Evolutionary conservation across 2,113 vertebrate species (phyloP).

Genomic region (Limnothrissa miodon): DNA sequence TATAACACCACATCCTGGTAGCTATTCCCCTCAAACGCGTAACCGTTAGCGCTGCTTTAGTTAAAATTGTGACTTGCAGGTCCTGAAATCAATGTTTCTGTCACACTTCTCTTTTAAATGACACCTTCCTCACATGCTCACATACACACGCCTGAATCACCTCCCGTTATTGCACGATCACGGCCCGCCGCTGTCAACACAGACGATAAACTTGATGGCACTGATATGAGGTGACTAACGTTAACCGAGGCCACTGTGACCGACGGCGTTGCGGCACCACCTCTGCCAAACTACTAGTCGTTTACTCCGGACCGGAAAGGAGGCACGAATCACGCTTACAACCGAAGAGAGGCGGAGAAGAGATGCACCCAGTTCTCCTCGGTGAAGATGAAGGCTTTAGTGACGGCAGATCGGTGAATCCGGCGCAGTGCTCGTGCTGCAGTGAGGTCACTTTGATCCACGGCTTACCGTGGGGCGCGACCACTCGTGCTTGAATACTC

Average conservation of each 20-base stretch:
- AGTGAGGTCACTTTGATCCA: slow-evolving; percentile 68
- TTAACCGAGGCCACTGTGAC: background rate
- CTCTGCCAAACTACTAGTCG: background rate
- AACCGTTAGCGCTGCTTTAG: background rate
- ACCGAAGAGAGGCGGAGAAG: slow-evolving; percentile 27
- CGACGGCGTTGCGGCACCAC: background rate
- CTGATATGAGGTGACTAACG: background rate
- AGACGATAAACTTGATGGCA: background rate
- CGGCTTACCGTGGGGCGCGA: slow-evolving; percentile 26
- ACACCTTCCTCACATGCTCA: background rate
- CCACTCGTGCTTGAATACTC: slow-evolving; percentile 40
- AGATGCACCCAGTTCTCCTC: slow-evolving; percentile 39
- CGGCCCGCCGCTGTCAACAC: background rate
- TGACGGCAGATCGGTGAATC: slow-evolving; percentile 49
- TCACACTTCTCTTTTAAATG: background rate
- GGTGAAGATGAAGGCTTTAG: slow-evolving; percentile 32
- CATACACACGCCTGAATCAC: background rate
- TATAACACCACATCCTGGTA: background rate
- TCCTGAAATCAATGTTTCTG: background rate
- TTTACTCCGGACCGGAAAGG: background rate
- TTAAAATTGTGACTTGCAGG: background rate
- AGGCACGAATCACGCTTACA: background rate
- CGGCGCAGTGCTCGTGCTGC: slow-evolving; percentile 44
- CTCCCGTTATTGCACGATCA: background rate
- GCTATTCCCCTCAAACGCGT: background rate